A percentile compares a stretch with the other conserved stretches of the same genome.
phyloP scores from a whole-genome alignment of 2,113 vertebrate genomes.

The Lepidothrix coronata region DNA sequence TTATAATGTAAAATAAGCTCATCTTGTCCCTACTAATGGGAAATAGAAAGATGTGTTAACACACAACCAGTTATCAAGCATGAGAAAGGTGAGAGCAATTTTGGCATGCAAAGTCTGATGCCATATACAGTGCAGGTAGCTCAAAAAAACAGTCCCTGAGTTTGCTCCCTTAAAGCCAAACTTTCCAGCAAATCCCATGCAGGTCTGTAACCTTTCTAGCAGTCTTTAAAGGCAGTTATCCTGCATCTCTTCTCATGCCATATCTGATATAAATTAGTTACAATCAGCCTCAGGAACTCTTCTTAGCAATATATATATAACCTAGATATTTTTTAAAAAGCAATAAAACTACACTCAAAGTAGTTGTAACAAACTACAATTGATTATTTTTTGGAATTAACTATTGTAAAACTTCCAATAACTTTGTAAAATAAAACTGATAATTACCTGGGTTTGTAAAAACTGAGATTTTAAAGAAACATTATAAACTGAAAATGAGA shows the following conservation, averaged over 20 bases:
- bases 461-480: not conserved
- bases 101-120: not conserved
- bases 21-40: not conserved
- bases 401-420: not conserved
- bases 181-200: not conserved
- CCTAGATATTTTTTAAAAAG: not conserved
- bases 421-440: not conserved
- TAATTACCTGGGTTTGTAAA: not conserved
- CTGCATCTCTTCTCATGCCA: not conserved
- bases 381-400: not conserved
- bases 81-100: not conserved
- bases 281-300: not conserved
- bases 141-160: not conserved
- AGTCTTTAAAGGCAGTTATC: not conserved
- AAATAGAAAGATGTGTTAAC: not conserved
- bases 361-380: not conserved
- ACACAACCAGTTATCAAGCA: not conserved
- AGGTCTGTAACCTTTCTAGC: not conserved
- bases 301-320: not conserved
- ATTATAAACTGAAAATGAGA: not conserved
- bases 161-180: not conserved
- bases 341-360: not conserved
- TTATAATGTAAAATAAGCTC: not conserved
- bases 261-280: not conserved
- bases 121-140: not conserved